Evolutionary conservation across 2,888 invertebrate species (phyloP).

Genomic region (Pteria penguin): DNA sequence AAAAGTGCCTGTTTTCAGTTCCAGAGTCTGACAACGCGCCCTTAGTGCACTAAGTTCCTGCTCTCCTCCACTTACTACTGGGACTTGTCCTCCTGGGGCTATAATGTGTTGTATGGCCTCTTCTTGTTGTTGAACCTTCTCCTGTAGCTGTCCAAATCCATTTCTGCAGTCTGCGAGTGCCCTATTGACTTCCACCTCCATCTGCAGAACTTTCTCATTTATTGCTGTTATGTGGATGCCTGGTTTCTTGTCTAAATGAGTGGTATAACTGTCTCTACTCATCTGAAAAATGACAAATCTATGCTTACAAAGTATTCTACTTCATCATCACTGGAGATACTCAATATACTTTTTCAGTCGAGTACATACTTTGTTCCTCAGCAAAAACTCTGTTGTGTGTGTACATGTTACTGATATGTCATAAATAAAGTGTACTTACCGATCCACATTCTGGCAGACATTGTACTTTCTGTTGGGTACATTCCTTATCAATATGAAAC

Average conservation of each 20-base stretch:
- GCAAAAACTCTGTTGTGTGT: too few relatives aligned
- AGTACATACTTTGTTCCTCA: too few relatives aligned
- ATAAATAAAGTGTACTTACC: constrained; percentile 38
- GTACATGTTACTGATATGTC: too few relatives aligned
- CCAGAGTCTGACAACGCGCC: constrained; percentile 44
- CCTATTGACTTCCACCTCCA: neutral
- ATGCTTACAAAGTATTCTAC: too few relatives aligned
- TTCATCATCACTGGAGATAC: too few relatives aligned
- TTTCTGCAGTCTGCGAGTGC: neutral
- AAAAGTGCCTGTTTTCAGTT: constrained; percentile 57
- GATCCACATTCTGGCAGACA: constrained; percentile 56
- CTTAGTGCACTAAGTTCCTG: constrained; percentile 6
- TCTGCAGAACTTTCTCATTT: neutral
- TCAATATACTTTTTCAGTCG: too few relatives aligned
- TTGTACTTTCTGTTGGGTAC: constrained; percentile 52
- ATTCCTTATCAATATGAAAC: constrained; percentile 59
- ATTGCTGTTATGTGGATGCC: constrained; percentile 42
- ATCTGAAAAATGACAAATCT: constrained; percentile 43
- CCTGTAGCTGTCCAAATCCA: constrained; percentile 25
- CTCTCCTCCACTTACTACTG: constrained; percentile 25
- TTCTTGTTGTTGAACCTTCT: constrained; percentile 32
- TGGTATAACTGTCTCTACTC: constrained; percentile 34
- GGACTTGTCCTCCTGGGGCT: constrained; percentile 26
- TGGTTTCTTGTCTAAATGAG: constrained; percentile 42
- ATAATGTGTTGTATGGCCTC: constrained; percentile 27